Conservation (phyloP, 2,113 vertebrate species). For the Ploceus nigricollis region DNA sequence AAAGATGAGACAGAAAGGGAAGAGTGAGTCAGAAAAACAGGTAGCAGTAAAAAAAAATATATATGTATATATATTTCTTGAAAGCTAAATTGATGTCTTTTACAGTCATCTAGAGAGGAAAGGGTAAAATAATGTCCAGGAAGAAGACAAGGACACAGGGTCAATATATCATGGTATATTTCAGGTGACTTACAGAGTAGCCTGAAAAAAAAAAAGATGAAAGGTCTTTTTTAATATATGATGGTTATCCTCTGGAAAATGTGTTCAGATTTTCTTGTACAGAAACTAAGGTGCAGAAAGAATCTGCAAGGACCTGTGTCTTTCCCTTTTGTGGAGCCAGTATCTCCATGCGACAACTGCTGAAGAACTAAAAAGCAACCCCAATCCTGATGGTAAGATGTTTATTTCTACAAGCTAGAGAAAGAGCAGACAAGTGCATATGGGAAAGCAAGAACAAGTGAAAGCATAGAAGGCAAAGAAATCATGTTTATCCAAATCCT, state of each 20-base stretch:
- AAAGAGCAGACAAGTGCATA: neutral
- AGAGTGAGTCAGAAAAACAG: neutral
- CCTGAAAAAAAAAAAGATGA: neutral
- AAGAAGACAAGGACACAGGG: neutral
- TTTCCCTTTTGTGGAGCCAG: neutral
- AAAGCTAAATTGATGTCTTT: neutral
- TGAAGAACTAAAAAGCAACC: neutral
- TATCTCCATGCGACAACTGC: neutral
- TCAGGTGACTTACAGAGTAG: neutral
- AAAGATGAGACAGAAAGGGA: neutral
- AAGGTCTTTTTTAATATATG: neutral
- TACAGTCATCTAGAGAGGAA: neutral
- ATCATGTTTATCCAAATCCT: neutral
- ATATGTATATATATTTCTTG: neutral
- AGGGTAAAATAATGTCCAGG: neutral
- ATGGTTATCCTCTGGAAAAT: fast-evolving
- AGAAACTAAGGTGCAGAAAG: neutral
- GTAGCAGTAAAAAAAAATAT: neutral
- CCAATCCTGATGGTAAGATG: neutral
- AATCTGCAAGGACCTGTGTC: neutral
- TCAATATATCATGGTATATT: neutral
- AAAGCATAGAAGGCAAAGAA: neutral
- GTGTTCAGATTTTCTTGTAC: neutral
- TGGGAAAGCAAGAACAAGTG: neutral
- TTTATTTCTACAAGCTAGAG: neutral